Conservation (phyloP, 2,113 vertebrate species). For the Lucifuga dentata region DNA sequence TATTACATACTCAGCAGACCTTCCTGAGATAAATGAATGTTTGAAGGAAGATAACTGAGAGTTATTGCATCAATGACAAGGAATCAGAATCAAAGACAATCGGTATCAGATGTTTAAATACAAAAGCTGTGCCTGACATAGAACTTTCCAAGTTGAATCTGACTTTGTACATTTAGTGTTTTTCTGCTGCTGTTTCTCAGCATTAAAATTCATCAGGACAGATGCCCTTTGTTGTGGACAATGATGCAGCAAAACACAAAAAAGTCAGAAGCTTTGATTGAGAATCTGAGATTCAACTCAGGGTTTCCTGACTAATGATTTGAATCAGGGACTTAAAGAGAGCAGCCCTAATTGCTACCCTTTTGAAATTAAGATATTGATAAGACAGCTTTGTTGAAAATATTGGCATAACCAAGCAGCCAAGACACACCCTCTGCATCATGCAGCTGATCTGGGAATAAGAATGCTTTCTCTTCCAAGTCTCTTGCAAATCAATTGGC, state of each 20-base stretch:
- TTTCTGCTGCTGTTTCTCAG: too few relatives aligned
- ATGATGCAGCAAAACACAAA: too few relatives aligned
- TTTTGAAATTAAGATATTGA: slow-evolving; percentile 57
- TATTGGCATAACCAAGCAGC: slow-evolving; percentile 45
- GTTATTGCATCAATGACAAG: slow-evolving; percentile 5
- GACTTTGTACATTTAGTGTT: too few relatives aligned
- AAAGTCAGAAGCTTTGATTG: too few relatives aligned
- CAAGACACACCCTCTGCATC: slow-evolving; percentile 28
- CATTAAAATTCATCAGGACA: too few relatives aligned
- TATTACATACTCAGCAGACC: background rate
- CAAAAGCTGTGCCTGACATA: too few relatives aligned
- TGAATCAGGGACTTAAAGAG: too few relatives aligned
- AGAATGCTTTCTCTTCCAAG: slow-evolving; percentile 45
- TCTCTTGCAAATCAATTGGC: slow-evolving; percentile 63
- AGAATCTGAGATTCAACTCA: too few relatives aligned
- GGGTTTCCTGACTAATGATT: too few relatives aligned
- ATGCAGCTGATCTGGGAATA: slow-evolving; percentile 46
- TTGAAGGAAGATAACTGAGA: too few relatives aligned
- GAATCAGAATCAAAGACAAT: slow-evolving; percentile 1
- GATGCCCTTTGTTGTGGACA: too few relatives aligned
- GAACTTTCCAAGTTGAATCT: too few relatives aligned
- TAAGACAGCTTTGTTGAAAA: slow-evolving; percentile 40
- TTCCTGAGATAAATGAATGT: slow-evolving; percentile 1
- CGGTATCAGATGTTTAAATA: slow-evolving; percentile 13
- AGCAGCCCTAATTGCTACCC: slow-evolving; percentile 35